Evolutionary conservation across 2,113 vertebrate genomes (phyloP).

Genomic region (Carettochelys insculpta): DNA sequence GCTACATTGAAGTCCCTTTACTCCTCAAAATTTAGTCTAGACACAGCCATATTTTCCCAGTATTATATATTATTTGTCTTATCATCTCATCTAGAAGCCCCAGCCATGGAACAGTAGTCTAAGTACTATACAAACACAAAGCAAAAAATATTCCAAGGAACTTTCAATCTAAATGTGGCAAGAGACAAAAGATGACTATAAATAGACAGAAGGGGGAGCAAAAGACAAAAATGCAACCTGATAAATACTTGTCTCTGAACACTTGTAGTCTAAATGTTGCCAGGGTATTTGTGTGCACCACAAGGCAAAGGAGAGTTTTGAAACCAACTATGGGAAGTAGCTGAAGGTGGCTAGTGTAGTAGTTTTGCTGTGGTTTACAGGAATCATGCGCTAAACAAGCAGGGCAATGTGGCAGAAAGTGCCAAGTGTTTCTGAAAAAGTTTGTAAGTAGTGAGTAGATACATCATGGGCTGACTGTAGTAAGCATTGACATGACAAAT

Average conservation of each 20-base stretch:
- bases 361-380: neutral
- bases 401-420: neutral
- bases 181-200: neutral
- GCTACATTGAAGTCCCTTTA: no score
- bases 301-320: neutral
- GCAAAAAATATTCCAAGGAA: neutral
- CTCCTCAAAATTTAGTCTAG: no score
- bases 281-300: neutral
- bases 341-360: neutral
- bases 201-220: neutral
- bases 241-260: neutral
- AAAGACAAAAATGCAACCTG: neutral
- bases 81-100: neutral
- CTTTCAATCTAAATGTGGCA: neutral
- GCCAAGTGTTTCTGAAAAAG: neutral
- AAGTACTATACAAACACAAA: neutral
- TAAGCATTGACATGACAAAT: neutral
- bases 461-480: neutral
- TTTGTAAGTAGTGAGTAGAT: neutral
- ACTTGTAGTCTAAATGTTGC: neutral
- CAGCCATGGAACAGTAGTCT: neutral
- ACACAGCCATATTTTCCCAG: no score
- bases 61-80: neutral
- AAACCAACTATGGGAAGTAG: neutral
- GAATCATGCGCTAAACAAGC: neutral